Percentiles rank a stretch among this genome's conserved stretches.
Conservation (phyloP, 2,113 vertebrate species). For the Callaeas wilsoni region DNA sequence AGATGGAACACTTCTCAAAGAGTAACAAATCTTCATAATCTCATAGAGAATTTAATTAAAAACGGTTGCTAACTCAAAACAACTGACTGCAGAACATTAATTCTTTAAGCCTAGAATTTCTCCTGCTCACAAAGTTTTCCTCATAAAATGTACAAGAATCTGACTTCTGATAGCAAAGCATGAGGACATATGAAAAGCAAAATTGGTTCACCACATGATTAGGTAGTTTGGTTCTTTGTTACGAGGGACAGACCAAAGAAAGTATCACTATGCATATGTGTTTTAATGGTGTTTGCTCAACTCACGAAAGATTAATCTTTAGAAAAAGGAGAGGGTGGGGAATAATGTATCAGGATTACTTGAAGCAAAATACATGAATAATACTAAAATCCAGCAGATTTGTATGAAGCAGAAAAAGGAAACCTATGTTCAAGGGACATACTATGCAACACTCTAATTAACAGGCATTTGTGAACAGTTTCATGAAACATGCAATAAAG, state of each 20-base stretch:
- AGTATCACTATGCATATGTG: neutral
- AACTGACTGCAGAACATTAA: neutral
- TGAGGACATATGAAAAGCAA: neutral
- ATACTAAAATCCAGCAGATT: constrained; percentile 95
- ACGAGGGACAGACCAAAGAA: neutral
- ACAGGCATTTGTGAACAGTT: constrained; percentile 98
- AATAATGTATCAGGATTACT: constrained; percentile 86
- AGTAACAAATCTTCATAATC: neutral
- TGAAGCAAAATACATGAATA: constrained; percentile 96
- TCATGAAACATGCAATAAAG: constrained; percentile 99
- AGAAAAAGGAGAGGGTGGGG: constrained; percentile 78
- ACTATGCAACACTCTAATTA: constrained; percentile 99
- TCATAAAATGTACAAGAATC: neutral
- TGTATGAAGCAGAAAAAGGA: constrained; percentile 93
- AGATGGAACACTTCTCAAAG: neutral
- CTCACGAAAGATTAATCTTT: constrained; percentile 85
- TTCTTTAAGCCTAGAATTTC: neutral
- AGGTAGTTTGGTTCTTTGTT: neutral
- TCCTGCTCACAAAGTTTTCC: neutral
- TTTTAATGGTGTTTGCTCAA: constrained; percentile 92
- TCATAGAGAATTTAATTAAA: neutral
- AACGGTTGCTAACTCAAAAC: neutral
- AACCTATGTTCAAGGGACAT: constrained; percentile 97
- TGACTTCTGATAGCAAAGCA: neutral
- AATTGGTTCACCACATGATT: neutral